phyloP scores from a whole-genome alignment of 2,797 vertebrate species.

The Acipenser oxyrinchus region DNA sequence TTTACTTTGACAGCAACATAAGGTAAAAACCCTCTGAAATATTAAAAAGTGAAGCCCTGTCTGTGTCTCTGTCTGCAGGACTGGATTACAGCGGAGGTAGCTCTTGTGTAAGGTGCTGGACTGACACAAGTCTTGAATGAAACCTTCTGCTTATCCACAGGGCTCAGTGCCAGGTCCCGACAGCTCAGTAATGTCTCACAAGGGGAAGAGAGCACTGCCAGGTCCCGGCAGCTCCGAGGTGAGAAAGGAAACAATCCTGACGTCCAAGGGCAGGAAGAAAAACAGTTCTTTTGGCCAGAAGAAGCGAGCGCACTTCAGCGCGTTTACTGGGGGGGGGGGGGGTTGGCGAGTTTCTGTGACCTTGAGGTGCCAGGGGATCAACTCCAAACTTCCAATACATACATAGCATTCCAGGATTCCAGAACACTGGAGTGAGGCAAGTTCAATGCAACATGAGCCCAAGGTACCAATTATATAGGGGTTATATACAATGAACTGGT shows the following conservation, averaged over 20 bases:
- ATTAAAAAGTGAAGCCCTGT: too few relatives aligned
- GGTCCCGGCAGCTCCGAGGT: not conserved
- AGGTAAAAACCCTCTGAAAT: too few relatives aligned
- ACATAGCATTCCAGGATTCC: too few relatives aligned
- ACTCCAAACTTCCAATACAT: not conserved
- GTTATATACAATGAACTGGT: too few relatives aligned
- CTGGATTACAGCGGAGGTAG: too few relatives aligned
- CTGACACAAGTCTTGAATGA: not conserved
- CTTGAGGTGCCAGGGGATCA: not conserved
- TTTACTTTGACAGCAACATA: too few relatives aligned
- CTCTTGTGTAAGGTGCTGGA: not conserved
- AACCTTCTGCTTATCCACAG: slow-evolving; percentile 3
- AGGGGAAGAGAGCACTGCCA: slow-evolving; percentile 5
- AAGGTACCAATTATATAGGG: too few relatives aligned
- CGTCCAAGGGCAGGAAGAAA: slow-evolving; percentile 17
- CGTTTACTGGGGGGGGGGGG: not conserved
- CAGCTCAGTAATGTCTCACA: slow-evolving; percentile 1
- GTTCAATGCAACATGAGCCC: too few relatives aligned
- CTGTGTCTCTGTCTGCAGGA: too few relatives aligned
- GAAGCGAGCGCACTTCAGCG: not conserved
- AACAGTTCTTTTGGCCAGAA: slow-evolving; percentile 24
- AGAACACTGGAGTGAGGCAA: too few relatives aligned
- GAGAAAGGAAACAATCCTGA: slow-evolving; percentile 25
- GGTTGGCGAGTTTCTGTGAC: too few relatives aligned
- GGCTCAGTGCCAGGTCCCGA: not conserved